phyloP scores from a whole-genome alignment of 2,888 invertebrate species.

The Trichogramma dendrolimi region DNA sequence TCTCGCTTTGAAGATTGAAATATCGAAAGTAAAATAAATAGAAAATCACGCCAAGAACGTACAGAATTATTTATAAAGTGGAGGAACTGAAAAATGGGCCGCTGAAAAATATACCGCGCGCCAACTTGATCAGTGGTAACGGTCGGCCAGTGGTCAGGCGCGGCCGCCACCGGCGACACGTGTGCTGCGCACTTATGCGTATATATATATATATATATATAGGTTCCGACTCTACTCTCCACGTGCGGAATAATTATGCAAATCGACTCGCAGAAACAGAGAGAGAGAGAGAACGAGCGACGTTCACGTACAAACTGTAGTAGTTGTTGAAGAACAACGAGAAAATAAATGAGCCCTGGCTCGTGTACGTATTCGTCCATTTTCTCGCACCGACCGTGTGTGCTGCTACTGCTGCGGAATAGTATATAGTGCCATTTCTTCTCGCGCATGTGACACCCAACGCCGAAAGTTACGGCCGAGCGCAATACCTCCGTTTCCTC shows the following conservation, averaged over 20 bases:
- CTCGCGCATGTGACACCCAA: no score
- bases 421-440: no score
- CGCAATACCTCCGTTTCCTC: no score
- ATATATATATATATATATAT: no score
- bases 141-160: neutral
- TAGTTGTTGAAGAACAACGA: neutral
- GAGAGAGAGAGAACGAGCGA: neutral
- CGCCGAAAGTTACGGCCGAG: no score
- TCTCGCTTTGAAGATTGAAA: no score
- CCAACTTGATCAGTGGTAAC: slow-evolving; percentile 9
- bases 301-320: neutral
- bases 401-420: no score
- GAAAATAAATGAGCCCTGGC: slow-evolving; percentile 8
- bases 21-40: no score
- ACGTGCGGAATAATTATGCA: slow-evolving; percentile 20
- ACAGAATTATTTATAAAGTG: no score
- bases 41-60: no score
- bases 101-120: neutral
- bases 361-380: neutral
- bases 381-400: neutral
- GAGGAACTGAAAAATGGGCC: neutral
- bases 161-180: no score
- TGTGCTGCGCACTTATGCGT: no score
- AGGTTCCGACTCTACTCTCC: neutral
- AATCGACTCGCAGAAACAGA: slow-evolving; percentile 7